Evolutionary conservation across 2,113 vertebrate genomes (phyloP).

Genomic region (Cheirogaleus medius): DNA sequence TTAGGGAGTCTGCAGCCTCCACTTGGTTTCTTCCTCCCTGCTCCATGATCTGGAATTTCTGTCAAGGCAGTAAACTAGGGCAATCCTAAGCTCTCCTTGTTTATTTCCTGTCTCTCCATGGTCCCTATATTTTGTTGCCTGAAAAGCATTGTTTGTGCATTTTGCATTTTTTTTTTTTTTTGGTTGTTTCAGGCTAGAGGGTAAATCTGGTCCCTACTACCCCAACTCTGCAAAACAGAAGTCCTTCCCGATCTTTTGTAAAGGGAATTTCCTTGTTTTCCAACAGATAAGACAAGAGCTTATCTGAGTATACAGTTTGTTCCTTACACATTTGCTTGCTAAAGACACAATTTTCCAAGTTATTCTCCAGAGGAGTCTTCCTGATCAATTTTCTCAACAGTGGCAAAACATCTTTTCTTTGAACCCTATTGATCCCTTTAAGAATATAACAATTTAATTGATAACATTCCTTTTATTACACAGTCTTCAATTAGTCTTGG

Average conservation of each 20-base stretch:
- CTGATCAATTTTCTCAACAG: conserved; percentile 55
- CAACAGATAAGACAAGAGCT: not conserved
- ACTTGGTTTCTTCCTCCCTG: not conserved
- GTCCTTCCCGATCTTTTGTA: not conserved
- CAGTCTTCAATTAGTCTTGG: conserved; percentile 37
- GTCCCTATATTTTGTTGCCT: not conserved
- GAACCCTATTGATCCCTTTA: conserved; percentile 38
- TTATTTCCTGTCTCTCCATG: not conserved
- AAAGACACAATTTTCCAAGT: conserved; percentile 39
- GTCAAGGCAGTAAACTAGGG: not conserved
- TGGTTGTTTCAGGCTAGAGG: not conserved
- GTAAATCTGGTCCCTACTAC: not conserved
- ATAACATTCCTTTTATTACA: conserved; percentile 20
- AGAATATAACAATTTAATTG: conserved; percentile 53
- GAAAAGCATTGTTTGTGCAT: not conserved
- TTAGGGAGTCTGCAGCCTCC: not conserved
- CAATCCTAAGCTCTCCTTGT: not conserved
- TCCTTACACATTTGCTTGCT: conserved; percentile 11
- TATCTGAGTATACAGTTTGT: not conserved
- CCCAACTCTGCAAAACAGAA: not conserved
- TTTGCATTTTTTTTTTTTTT: not conserved
- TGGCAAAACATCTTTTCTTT: conserved; percentile 49
- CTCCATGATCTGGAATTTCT: not conserved
- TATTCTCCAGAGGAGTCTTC: conserved; percentile 33
- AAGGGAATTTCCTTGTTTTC: not conserved